Base-by-base conservation (phyloP, 2,113 vertebrate species). In the Odocoileus hemionus region DNA sequence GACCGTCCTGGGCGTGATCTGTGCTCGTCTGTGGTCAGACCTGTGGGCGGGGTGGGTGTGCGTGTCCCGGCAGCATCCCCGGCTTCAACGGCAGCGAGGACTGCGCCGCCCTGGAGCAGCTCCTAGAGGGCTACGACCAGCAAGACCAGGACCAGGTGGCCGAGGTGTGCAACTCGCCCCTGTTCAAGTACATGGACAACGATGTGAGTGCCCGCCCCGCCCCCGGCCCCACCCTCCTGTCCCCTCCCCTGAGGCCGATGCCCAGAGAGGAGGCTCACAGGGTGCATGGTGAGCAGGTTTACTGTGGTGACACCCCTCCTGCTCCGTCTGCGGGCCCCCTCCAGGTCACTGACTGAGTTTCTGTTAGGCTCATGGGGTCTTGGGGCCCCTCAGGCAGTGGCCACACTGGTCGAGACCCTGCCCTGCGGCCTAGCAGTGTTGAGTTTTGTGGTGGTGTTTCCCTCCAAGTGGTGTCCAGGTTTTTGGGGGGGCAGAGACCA, bases 121-220 rank as follows among this genome's bases (percentile, higher is more conserved):
- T 99, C 78, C 96, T 99, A 67, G 99, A 99, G 97, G 99, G 99
- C 0, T 99, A 99, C 74, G 99, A 99, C 95, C 99, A 99, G 98
- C 99, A 99, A 98, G 99, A 99, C 92, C 99, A 99, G 97, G 99
- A 99, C 86, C 99, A 99, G 92, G 99, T 99, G 60, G 99, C 99
- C 7, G 99, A 99, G 5, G 99, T 99, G 74, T 99, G 99, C 98
- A 99, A 99, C 98, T 99, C 99, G 0, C 99, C 99, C 6, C 99
- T 99, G 25, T 99, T 99, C 98, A 99, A 99, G 98, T 99, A 99
- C 98, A 99, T 99, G 99, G 99, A 99, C 98, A 99, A 99, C 74
- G 99, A 99, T 7, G 99, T 99, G 99, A 99, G 99, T 99, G 50
- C 33, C 47, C 2, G 3, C 16, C 15, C 26, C 0, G 21, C 45